Conservation (phyloP, 2,113 vertebrate genomes). For the Paracanthobrama guichenoti region DNA sequence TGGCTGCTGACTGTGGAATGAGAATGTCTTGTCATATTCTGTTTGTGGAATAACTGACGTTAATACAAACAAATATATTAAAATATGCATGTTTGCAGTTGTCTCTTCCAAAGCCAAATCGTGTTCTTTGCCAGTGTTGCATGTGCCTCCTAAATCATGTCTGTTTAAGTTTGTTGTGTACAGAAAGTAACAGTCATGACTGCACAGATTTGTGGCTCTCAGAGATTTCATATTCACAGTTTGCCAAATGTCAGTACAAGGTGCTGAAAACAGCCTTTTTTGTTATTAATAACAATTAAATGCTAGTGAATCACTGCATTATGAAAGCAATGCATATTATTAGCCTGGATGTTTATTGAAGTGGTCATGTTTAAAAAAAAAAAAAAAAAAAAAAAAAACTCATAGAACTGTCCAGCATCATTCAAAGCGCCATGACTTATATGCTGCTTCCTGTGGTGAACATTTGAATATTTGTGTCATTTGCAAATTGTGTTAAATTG, state of each 20-base stretch:
- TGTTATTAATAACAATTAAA: slow-evolving; percentile 3
- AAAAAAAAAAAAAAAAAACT: too few species aligned
- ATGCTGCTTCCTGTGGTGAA: neutral
- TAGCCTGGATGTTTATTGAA: neutral
- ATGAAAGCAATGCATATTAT: neutral
- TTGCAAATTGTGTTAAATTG: neutral
- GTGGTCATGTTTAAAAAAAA: neutral
- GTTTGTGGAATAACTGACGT: neutral
- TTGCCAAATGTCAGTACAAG: neutral
- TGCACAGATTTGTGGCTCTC: neutral
- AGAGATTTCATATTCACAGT: neutral
- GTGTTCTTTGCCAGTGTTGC: neutral
- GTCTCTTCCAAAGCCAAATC: neutral
- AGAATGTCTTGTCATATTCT: neutral
- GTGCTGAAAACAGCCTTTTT: neutral
- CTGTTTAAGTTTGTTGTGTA: neutral
- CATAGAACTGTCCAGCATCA: neutral
- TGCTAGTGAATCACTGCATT: neutral
- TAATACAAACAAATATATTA: neutral
- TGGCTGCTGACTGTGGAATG: neutral
- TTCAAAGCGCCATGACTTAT: neutral
- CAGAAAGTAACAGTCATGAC: neutral
- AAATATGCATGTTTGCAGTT: neutral
- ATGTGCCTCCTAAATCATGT: neutral
- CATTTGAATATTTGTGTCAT: neutral